Conservation (phyloP, 1,140 invertebrate species). For the Phymastichus coffea region DNA sequence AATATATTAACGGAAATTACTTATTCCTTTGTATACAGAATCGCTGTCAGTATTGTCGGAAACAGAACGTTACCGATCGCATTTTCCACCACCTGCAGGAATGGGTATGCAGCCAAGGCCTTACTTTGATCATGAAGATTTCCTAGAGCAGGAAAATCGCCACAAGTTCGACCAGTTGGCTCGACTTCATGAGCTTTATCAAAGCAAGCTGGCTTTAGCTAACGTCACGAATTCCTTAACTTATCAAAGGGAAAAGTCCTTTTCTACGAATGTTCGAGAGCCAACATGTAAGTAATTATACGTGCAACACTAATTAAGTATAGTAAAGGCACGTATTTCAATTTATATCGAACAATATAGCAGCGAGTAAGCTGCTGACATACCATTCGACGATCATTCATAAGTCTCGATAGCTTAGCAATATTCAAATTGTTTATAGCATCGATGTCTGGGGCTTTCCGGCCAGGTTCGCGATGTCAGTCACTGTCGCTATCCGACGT, state of each 20-base stretch:
- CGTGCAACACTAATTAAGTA: too few species aligned
- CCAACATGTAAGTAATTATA: slow-evolving; percentile 48
- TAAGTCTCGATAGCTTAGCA: too few species aligned
- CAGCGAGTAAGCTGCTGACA: too few species aligned
- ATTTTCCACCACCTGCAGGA: slow-evolving; percentile 47
- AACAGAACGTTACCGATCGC: slow-evolving; percentile 61
- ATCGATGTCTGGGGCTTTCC: slow-evolving; percentile 46
- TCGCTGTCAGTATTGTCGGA: slow-evolving; percentile 76
- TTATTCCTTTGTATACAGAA: too few species aligned
- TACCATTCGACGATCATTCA: too few species aligned
- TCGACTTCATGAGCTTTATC: slow-evolving; percentile 67
- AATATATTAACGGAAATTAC: slow-evolving; percentile 19
- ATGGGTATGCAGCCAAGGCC: slow-evolving; percentile 49
- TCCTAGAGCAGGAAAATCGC: slow-evolving; percentile 54
- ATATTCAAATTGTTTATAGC: too few species aligned
- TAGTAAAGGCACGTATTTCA: too few species aligned
- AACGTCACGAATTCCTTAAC: slow-evolving; percentile 61
- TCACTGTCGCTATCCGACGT: slow-evolving; percentile 72
- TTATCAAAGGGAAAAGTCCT: slow-evolving; percentile 57
- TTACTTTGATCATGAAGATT: slow-evolving; percentile 54
- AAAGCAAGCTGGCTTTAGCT: slow-evolving; percentile 65
- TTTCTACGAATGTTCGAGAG: slow-evolving; percentile 47
- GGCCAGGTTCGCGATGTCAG: slow-evolving; percentile 61
- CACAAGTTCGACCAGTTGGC: slow-evolving; percentile 70
- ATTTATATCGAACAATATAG: too few species aligned